Evolutionary conservation across 2,888 invertebrate species (phyloP).

Genomic region (Ceraclea dissimilis): DNA sequence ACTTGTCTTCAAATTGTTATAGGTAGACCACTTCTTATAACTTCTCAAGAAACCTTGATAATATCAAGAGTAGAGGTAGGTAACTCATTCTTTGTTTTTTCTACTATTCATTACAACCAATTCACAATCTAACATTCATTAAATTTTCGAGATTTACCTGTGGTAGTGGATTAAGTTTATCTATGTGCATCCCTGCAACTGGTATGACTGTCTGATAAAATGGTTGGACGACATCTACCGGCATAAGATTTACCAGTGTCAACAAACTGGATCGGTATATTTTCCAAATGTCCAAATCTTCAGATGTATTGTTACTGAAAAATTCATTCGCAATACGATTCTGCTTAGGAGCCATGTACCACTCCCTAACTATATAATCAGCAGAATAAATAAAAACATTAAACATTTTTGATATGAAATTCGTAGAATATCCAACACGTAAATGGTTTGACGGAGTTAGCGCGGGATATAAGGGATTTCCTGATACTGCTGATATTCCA

Average conservation of each 20-base stretch:
- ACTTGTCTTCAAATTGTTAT: no score
- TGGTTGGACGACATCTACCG: conserved; percentile 22
- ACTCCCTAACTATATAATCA: conserved; percentile 17
- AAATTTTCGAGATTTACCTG: conserved; percentile 12
- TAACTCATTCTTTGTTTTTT: no score
- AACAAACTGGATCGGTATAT: conserved; percentile 20
- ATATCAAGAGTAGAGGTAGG: no score
- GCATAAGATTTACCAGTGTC: conserved; percentile 21
- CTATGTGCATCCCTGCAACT: conserved; percentile 22
- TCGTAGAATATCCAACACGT: conserved; percentile 17
- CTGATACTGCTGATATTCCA: conserved; percentile 20
- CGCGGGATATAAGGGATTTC: conserved; percentile 22
- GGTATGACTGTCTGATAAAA: conserved; percentile 24
- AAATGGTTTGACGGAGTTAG: conserved; percentile 22
- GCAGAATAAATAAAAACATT: conserved; percentile 18
- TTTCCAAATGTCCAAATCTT: conserved; percentile 14
- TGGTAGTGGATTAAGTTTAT: conserved; percentile 17
- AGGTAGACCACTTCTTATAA: no score
- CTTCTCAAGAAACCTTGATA: no score
- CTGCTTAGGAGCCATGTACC: conserved; percentile 19
- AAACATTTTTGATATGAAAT: conserved; percentile 10
- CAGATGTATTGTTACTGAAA: conserved; percentile 5
- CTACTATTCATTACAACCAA: no score
- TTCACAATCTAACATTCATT: no score
- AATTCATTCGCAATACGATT: conserved; percentile 16